Evolutionary conservation across 2,888 invertebrate species (phyloP).

Genomic region (Crossocerus cetratus): DNA sequence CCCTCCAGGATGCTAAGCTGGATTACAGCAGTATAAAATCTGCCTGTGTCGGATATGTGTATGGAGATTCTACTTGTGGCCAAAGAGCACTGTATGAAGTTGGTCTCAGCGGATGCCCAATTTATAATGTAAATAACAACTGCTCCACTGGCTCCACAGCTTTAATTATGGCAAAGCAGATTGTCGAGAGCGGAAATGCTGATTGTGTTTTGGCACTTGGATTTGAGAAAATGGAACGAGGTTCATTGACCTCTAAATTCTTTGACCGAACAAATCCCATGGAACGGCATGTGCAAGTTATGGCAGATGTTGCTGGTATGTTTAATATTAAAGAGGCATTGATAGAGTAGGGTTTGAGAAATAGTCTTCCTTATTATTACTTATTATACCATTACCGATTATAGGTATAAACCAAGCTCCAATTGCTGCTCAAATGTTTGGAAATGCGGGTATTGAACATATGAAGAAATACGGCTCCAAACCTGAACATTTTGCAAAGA

Average conservation of each 20-base stretch:
- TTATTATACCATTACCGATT: constrained; percentile 15
- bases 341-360: neutral
- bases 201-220: constrained; percentile 96
- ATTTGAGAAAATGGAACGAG: constrained; percentile 98
- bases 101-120: constrained; percentile 97
- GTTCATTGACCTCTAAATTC: constrained; percentile 88
- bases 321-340: neutral
- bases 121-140: constrained; percentile 99
- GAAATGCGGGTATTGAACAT: constrained; percentile 96
- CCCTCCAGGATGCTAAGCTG: constrained; percentile 90
- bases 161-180: constrained; percentile 91
- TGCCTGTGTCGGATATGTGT: constrained; percentile 95
- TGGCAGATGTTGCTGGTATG: constrained; percentile 88
- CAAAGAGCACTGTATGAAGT: constrained; percentile 96
- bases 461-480: constrained; percentile 97
- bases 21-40: constrained; percentile 89
- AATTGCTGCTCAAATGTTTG: constrained; percentile 96
- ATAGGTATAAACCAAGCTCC: constrained; percentile 86
- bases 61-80: constrained; percentile 96
- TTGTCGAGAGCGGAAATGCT: constrained; percentile 91
- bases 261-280: constrained; percentile 92
- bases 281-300: constrained; percentile 90
- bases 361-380: neutral
- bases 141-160: constrained; percentile 98
- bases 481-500: constrained; percentile 96